phyloP scores from a whole-genome alignment of 2,888 invertebrate species.

The Junonia oenone region DNA sequence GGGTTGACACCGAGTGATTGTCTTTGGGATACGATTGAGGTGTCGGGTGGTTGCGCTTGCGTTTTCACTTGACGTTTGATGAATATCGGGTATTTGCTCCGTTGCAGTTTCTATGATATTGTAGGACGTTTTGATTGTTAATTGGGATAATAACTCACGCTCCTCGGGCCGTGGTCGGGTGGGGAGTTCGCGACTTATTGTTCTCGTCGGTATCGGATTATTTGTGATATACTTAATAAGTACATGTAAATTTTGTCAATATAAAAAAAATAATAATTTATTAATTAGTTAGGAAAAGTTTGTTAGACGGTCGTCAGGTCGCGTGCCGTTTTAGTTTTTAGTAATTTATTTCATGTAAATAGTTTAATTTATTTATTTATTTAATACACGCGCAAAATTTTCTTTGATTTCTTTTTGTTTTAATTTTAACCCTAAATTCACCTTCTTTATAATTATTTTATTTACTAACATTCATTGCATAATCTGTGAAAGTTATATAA shows the following conservation, averaged over 20 bases:
- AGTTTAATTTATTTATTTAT: conserved; percentile 45
- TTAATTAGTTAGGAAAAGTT: conserved; percentile 22
- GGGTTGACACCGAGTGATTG: conserved; percentile 52
- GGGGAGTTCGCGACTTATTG: conserved; percentile 70
- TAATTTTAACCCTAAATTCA: conserved; percentile 29
- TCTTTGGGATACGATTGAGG: conserved; percentile 46
- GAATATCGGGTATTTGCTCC: conserved; percentile 24
- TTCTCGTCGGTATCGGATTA: conserved; percentile 38
- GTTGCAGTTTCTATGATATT: conserved; percentile 19
- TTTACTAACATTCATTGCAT: neutral
- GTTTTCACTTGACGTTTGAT: conserved; percentile 45
- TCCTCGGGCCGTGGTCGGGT: conserved; percentile 43
- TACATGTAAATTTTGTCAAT: conserved; percentile 38
- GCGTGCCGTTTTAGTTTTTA: conserved; percentile 35
- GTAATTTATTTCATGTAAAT: conserved; percentile 54
- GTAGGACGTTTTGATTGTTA: conserved; percentile 38
- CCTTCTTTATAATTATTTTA: conserved; percentile 33
- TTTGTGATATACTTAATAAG: conserved; percentile 31
- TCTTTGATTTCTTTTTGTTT: conserved; percentile 49
- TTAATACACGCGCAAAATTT: conserved; percentile 64
- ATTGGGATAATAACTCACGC: conserved; percentile 69
- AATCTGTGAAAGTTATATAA: neutral
- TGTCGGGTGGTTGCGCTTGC: conserved; percentile 49
- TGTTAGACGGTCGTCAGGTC: conserved; percentile 33
- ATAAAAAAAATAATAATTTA: conserved; percentile 35